Evolutionary conservation across 1,140 invertebrate genomes (phyloP), one percentile per base, ranked within the genome.

Genomic region (Neuroterus valhalla): DNA sequence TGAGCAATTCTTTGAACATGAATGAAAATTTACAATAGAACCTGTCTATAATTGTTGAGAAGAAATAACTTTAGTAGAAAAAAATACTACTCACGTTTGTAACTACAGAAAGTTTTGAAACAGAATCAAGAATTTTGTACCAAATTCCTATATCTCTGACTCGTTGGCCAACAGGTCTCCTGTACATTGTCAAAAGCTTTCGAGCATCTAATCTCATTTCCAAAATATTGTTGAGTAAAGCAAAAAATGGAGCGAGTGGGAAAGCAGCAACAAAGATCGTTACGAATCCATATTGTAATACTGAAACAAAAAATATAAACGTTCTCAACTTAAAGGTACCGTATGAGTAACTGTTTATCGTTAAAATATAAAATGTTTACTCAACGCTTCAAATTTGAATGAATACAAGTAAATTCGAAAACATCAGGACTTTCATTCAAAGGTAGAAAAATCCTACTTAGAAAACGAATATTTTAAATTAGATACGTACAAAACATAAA

Each of bases 211-310:
- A 87, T 62, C 96, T 90, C 94, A 97, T 97, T 90, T 98, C 96
- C 62, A 98, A 91, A 74, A 97, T 91, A 84, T 98, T 98, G 86
- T 98, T 98, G 3, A 96, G 86, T 17, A 97, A 89, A 3, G 96
- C 96, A 90, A 97, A 97, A 72, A 97, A 92, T 2, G 96, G 96
- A 0, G 96, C 96, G 67, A 97, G 87, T 0, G 96, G 96, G 91
- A 98, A 98, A 6, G 96, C 96, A 21, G 96, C 94, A 42, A 97
- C 96, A 85, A 98, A 97, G 66, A 97, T 94, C 4, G 96, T 97
- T 23, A 97, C 94, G 89, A 97, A 97, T 6, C 96, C 96, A 89
- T 96, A 97, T 86, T 97, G 96, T 19, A 97, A 89, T 17, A 96
- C 95, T 46, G 12, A 3, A 71, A n/a, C n/a, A 71, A 17, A 52